Conservation (phyloP, 2,113 vertebrate genomes). For the Corythaeola cristata region DNA sequence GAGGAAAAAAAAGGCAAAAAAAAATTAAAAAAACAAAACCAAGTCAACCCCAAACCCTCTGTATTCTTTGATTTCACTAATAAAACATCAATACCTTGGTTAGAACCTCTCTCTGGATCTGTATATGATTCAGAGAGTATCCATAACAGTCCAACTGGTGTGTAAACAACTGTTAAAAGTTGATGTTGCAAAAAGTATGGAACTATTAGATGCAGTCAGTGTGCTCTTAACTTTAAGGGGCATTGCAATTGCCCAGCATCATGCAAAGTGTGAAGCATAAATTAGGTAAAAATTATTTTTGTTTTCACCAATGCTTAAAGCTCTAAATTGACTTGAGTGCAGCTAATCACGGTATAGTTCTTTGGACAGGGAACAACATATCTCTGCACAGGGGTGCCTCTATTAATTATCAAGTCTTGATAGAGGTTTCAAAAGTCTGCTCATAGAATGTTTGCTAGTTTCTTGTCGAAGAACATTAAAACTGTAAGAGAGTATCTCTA, state of each 20-base stretch:
- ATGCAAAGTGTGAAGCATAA: background rate
- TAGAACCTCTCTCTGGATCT: background rate
- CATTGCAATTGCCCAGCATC: background rate
- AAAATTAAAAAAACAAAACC: fast-evolving
- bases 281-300: conserved; percentile 18
- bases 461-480: background rate
- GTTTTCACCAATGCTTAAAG: conserved; percentile 38
- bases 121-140: background rate
- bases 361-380: background rate
- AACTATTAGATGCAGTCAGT: background rate
- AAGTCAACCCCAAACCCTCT: background rate
- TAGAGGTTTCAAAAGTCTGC: background rate
- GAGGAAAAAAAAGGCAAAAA: background rate
- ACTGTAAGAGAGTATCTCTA: background rate
- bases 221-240: background rate
- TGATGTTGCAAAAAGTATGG: background rate
- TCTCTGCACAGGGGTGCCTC: background rate
- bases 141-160: background rate
- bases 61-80: background rate
- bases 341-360: background rate
- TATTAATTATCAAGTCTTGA: background rate
- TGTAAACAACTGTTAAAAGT: background rate
- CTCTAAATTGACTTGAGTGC: background rate
- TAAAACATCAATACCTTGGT: background rate
- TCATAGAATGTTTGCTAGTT: background rate